phyloP scores from a whole-genome alignment of 2,888 invertebrate genomes.

The Petrolisthes manimaculis region DNA sequence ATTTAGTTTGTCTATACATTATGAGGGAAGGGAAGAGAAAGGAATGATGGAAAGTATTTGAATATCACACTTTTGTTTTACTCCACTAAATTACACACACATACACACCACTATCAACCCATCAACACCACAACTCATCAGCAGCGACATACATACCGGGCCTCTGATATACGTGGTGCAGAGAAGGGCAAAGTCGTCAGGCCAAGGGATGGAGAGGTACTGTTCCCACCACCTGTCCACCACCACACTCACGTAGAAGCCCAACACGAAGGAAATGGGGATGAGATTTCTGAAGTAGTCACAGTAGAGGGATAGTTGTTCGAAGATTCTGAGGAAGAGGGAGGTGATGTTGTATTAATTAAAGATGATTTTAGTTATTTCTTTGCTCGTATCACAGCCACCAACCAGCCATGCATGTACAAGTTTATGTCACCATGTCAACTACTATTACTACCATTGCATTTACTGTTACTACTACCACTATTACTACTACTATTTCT shows the following conservation, averaged over 20 bases:
- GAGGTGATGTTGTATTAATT: background rate
- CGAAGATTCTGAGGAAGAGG: constrained; percentile 40
- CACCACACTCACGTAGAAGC: constrained; percentile 51
- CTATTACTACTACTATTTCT: too few relatives aligned
- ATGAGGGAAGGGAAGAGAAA: background rate
- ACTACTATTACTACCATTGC: background rate
- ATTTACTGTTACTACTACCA: background rate
- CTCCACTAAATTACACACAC: background rate
- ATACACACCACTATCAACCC: too few relatives aligned
- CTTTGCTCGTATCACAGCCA: background rate
- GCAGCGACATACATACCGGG: background rate
- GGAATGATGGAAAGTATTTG: background rate
- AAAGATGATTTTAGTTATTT: background rate
- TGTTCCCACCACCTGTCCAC: constrained; percentile 52
- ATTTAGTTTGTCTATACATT: background rate
- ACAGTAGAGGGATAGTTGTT: constrained; percentile 52
- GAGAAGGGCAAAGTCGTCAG: constrained; percentile 37
- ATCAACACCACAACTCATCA: too few relatives aligned
- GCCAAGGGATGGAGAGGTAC: constrained; percentile 50
- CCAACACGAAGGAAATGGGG: constrained; percentile 51
- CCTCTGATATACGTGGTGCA: constrained; percentile 45
- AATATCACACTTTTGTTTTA: background rate
- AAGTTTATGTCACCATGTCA: too few relatives aligned
- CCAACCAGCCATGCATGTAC: too few relatives aligned
- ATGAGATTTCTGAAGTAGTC: constrained; percentile 54